phyloP scores from a whole-genome alignment of 2,113 vertebrate genomes.

The Illadopsis cleaveri region DNA sequence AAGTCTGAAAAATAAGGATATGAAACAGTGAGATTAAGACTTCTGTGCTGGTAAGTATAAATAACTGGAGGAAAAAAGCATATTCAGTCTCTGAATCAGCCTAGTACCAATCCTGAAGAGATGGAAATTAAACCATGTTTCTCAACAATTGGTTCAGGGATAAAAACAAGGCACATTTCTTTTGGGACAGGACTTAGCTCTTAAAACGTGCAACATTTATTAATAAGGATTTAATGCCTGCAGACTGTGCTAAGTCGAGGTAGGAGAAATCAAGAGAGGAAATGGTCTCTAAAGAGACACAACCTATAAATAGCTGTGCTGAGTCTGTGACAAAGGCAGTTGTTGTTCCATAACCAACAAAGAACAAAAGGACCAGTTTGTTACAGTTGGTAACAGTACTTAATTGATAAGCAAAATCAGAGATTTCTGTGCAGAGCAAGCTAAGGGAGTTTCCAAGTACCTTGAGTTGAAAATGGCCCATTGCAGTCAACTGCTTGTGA shows the following conservation, averaged over 20 bases:
- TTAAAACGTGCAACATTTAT: neutral
- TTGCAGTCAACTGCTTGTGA: neutral
- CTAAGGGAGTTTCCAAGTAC: neutral
- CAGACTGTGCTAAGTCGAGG: neutral
- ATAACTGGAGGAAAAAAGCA: neutral
- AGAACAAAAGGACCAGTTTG: slow-evolving; percentile 50
- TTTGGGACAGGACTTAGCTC: neutral
- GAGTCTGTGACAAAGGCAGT: slow-evolving; percentile 33
- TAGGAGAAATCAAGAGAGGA: slow-evolving; percentile 34
- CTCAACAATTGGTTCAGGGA: neutral
- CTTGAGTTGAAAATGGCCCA: neutral
- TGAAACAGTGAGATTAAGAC: neutral
- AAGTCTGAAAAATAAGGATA: neutral
- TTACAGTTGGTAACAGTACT: slow-evolving; percentile 49
- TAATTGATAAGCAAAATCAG: slow-evolving; percentile 35
- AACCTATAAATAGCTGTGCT: slow-evolving; percentile 61
- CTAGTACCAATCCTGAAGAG: neutral
- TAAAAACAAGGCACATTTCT: neutral
- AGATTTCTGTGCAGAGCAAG: neutral
- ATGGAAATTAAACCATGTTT: neutral
- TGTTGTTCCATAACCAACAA: slow-evolving; percentile 53
- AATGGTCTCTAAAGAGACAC: slow-evolving; percentile 9
- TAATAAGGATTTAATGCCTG: neutral
- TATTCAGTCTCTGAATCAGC: neutral
- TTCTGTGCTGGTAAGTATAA: neutral